These are phyloP conservation scores for Bugula neritina DNA, from an alignment of 2,888 invertebrate species.

Conservation along the genomic window DNA sequence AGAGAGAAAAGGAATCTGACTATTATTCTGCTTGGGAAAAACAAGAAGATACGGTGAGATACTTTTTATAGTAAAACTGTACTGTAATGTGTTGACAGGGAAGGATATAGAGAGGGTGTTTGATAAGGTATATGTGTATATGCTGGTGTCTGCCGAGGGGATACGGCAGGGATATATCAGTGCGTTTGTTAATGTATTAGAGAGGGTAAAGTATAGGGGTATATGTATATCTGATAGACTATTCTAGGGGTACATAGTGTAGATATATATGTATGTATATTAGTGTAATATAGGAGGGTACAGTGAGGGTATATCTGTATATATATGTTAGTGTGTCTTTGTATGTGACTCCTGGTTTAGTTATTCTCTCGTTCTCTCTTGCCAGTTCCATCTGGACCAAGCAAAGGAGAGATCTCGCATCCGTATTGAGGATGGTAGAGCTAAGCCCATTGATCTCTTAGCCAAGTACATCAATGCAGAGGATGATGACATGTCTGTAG, in stretches of 20 bases:
- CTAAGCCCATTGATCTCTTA: constrained; percentile 94
- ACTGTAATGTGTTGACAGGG: neutral
- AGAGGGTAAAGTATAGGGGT: too few species aligned
- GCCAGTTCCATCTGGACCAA: constrained; percentile 88
- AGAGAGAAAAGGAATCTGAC: constrained; percentile 81
- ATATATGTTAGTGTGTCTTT: too few species aligned
- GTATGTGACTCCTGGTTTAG: too few species aligned
- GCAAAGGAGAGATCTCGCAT: constrained; percentile 87
- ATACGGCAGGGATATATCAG: neutral
- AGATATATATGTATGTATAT: too few species aligned
- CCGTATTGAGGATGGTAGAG: constrained; percentile 87
- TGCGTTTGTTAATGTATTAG: too few species aligned
- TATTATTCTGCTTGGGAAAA: constrained; percentile 88
- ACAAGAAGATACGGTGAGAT: constrained; percentile 72
- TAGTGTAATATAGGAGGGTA: too few species aligned
- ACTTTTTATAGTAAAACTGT: neutral
- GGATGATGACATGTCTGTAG: constrained; percentile 78
- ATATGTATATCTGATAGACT: too few species aligned
- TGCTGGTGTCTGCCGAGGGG: neutral
- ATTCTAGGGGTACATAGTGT: too few species aligned
- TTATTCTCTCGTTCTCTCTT: neutral
- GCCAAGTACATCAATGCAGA: constrained; percentile 86
- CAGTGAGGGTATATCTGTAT: too few species aligned
- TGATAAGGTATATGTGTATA: neutral
- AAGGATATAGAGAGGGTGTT: too few species aligned